Percentiles rank a stretch among this genome's conserved stretches.
These are phyloP conservation scores for Mythimna loreyi DNA, from an alignment of 2,888 invertebrate genomes.

Conservation along the genomic window DNA sequence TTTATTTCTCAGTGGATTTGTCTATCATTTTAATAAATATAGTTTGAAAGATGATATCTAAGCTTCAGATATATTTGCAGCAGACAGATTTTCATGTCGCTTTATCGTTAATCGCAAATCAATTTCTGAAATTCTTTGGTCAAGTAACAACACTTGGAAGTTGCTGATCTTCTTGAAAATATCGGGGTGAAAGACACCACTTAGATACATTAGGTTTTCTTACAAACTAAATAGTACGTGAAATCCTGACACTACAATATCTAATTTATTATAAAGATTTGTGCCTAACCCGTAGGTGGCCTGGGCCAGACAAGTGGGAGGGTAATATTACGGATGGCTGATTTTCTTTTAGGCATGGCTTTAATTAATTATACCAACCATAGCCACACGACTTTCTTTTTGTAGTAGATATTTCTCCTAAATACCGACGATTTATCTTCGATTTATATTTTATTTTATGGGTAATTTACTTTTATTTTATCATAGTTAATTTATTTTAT, in stretches of 20 bases:
- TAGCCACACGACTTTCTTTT: neutral
- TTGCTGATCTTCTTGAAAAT: neutral
- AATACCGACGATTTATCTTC: neutral
- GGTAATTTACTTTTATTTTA: constrained; percentile 1
- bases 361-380: constrained; percentile 20
- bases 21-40: neutral
- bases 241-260: neutral
- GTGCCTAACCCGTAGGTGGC: neutral
- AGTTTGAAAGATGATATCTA: constrained; percentile 4
- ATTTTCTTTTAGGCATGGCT: neutral
- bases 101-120: constrained; percentile 9
- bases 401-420: constrained; percentile 1
- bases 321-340: constrained; percentile 20
- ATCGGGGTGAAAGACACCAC: neutral
- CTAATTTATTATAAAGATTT: constrained; percentile 1
- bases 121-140: constrained; percentile 3
- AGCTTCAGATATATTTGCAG: neutral
- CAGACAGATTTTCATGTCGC: constrained; percentile 6
- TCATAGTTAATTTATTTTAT: neutral
- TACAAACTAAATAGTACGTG: neutral
- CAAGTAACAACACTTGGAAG: constrained; percentile 1
- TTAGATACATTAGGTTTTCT: neutral
- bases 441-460: neutral
- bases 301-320: constrained; percentile 13
- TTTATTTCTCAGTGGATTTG: neutral